Percentiles rank a stretch among this genome's conserved stretches.
These are phyloP conservation scores for Thunnus albacares DNA, from an alignment of 2,797 vertebrate genomes.

Conservation along the genomic window DNA sequence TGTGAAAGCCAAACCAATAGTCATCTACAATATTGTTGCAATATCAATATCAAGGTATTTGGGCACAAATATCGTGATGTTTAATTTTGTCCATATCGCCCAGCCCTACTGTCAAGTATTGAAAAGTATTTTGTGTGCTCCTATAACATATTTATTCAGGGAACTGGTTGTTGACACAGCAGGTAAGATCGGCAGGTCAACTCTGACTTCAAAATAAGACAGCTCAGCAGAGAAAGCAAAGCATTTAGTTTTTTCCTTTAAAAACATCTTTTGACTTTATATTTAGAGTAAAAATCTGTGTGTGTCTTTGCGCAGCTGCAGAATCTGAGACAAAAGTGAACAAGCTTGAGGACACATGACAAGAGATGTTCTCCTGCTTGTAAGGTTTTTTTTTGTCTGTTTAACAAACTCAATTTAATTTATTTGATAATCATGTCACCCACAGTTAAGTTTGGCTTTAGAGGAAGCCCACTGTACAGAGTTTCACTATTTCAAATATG, in stretches of 20 bases:
- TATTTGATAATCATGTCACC: neutral
- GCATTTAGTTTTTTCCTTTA: no score
- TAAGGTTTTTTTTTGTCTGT: neutral
- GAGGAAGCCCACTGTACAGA: neutral
- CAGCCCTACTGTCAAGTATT: neutral
- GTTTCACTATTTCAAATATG: neutral
- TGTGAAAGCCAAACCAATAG: no score
- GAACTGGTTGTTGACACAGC: conserved; percentile 32
- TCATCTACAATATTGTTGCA: no score
- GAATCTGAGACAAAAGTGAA: conserved; percentile 1
- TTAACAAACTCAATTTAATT: neutral
- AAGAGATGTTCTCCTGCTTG: neutral
- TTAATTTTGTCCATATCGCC: no score
- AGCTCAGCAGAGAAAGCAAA: neutral
- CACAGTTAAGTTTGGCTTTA: neutral
- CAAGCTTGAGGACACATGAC: neutral
- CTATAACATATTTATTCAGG: conserved; percentile 34
- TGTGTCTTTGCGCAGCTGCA: neutral
- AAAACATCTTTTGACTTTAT: neutral
- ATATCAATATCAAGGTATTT: no score
- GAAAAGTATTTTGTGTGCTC: neutral
- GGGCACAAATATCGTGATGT: no score
- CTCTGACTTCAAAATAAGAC: neutral
- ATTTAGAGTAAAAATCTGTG: neutral
- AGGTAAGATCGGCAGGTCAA: neutral